These are phyloP conservation scores for Bombyx huttoni DNA, from an alignment of 2,888 invertebrate species.

Conservation along the genomic window DNA sequence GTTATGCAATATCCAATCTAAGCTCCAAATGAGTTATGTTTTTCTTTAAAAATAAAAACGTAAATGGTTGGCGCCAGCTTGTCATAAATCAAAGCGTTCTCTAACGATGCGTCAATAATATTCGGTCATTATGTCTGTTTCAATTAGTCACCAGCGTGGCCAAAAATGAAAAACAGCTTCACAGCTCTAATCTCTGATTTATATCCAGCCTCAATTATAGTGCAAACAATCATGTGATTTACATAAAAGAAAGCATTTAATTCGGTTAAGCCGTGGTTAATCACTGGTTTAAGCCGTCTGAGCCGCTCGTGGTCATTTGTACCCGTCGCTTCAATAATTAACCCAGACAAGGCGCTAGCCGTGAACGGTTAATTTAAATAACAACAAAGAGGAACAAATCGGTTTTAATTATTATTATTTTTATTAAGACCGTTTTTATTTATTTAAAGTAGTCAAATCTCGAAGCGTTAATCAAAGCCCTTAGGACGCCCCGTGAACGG, in stretches of 20 bases:
- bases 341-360: constrained; percentile 39
- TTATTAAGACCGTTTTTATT: too few relatives aligned
- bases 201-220: constrained; percentile 27
- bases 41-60: neutral
- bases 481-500: constrained; percentile 54
- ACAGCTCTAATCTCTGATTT: constrained; percentile 29
- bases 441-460: constrained; percentile 5
- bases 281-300: constrained; percentile 47
- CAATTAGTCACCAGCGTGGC: constrained; percentile 26
- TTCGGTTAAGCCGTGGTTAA: constrained; percentile 57
- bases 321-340: constrained; percentile 58
- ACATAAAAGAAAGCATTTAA: constrained; percentile 64
- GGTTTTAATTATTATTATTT: constrained; percentile 10
- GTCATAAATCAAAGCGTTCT: constrained; percentile 24
- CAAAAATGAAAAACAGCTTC: constrained; percentile 25
- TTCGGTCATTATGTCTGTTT: constrained; percentile 28
- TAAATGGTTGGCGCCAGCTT: neutral
- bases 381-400: constrained; percentile 41
- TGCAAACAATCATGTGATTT: constrained; percentile 56
- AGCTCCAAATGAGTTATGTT: neutral
- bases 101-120: constrained; percentile 27
- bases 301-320: constrained; percentile 56
- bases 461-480: too few relatives aligned
- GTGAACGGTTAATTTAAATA: constrained; percentile 50
- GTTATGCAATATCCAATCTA: neutral